These are phyloP conservation scores for Stenolophus ochropezus DNA, from an alignment of 2,888 invertebrate species.

Conservation along the genomic window DNA sequence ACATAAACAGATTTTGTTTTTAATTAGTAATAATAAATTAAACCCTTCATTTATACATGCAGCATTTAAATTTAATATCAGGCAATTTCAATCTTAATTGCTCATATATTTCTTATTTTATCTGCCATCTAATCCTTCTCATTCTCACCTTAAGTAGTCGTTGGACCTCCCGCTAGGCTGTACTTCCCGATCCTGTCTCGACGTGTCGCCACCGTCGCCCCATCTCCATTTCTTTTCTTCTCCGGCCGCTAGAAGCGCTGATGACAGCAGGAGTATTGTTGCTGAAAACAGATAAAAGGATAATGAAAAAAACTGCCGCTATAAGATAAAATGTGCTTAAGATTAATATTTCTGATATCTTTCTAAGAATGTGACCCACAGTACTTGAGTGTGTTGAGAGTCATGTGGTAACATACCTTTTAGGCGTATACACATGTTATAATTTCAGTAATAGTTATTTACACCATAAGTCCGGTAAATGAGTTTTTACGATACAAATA, in stretches of 20 bases:
- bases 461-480: no score
- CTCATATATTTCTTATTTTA: neutral
- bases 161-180: neutral
- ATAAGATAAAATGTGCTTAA: conserved; percentile 4
- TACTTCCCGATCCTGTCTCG: neutral
- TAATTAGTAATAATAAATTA: neutral
- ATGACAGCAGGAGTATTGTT: neutral
- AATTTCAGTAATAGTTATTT: no score
- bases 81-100: neutral
- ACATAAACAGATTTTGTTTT: no score
- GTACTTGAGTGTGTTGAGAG: no score
- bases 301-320: neutral
- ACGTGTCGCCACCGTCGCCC: conserved; percentile 66
- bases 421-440: no score
- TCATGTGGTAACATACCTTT: no score
- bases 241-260: conserved; percentile 61
- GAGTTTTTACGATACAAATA: no score
- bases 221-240: conserved; percentile 73
- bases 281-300: neutral
- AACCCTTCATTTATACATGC: neutral
- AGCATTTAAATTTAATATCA: neutral
- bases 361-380: no score
- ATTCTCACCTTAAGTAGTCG: neutral
- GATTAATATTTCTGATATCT: no score
- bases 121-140: neutral